Base-by-base conservation (phyloP, 2,888 invertebrate species). In the Hypena proboscidalis region DNA sequence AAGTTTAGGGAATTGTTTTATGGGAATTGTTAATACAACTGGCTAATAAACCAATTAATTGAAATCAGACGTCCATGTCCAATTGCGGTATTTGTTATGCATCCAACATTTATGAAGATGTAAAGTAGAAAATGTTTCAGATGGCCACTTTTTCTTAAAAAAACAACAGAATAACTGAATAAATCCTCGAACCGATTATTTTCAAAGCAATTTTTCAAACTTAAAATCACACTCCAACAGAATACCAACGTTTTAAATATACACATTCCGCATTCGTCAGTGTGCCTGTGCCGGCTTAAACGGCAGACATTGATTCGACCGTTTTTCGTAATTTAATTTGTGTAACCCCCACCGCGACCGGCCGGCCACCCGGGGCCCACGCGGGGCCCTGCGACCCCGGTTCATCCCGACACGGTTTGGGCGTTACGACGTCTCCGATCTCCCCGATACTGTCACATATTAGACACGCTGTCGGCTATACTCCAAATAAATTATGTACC, bases 241-340 rank as follows among this genome's bases (percentile, higher is more conserved):
- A n/a, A n/a, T n/a, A n/a, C n/a, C 29, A 38, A 17, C 21, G 34
- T 22, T 37, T 65, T 65, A 58, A 65, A 65, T 61, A 44, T 57
- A 61, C 27, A 25, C 30, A 40, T 46, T 46, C 27, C 8, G 9
- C 48, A 62, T 62, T 65, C 51, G 63, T 51, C 46, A 50, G 49
- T 46, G 38, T 45, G 52, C 57, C 42, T 41, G 45, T 54, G 52
- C 50, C 55, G 57, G 58, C 58, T 51, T 74, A 74, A 70, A 64
- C 56, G 59, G 52, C 67, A 64, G 68, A 68, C 68, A 70, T 73
- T 67, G 75, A 70, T 58, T 73, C 72, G 58, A 61, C 58, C 67
- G 70, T 73, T 78, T 77, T 74, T 72, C 70, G 72, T 79, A 75
- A 78, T 77, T 74, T 69, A 69, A 74, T 75, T 76, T 67, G 70